phyloP scores from a whole-genome alignment of 2,113 vertebrate species.

The Lanius collurio region DNA sequence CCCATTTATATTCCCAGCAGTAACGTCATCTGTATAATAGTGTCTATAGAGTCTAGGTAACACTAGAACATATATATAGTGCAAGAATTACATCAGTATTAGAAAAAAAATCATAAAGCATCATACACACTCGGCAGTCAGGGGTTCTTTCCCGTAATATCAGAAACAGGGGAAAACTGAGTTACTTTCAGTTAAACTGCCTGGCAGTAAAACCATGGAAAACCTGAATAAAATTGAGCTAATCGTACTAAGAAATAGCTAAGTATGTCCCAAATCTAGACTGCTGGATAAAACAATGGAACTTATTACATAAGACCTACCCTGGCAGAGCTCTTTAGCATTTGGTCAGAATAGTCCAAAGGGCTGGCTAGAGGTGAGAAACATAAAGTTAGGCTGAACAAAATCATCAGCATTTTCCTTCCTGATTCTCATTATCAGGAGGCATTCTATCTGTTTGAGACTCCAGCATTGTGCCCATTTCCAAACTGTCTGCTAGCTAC shows the following conservation, averaged over 20 bases:
- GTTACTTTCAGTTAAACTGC: background rate
- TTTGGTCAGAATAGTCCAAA: background rate
- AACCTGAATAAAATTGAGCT: slow-evolving; percentile 5
- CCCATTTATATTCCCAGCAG: background rate
- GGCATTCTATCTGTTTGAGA: background rate
- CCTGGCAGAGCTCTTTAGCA: background rate
- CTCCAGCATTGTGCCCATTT: background rate
- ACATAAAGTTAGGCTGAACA: background rate
- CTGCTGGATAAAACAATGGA: background rate
- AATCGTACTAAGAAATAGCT: background rate
- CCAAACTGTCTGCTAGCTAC: background rate
- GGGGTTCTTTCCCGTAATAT: background rate
- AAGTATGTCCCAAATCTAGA: background rate
- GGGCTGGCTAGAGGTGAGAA: background rate
- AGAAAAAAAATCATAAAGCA: background rate
- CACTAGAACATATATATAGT: background rate
- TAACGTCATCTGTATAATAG: background rate
- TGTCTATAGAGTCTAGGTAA: background rate
- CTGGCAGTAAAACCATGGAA: slow-evolving; percentile 29
- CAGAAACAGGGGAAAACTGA: background rate
- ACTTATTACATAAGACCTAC: background rate
- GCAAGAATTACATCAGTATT: background rate
- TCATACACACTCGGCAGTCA: background rate
- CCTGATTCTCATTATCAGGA: background rate
- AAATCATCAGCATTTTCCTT: background rate